Base-by-base conservation (phyloP, 2,888 invertebrate genomes). In the Luperina nickerlii region DNA sequence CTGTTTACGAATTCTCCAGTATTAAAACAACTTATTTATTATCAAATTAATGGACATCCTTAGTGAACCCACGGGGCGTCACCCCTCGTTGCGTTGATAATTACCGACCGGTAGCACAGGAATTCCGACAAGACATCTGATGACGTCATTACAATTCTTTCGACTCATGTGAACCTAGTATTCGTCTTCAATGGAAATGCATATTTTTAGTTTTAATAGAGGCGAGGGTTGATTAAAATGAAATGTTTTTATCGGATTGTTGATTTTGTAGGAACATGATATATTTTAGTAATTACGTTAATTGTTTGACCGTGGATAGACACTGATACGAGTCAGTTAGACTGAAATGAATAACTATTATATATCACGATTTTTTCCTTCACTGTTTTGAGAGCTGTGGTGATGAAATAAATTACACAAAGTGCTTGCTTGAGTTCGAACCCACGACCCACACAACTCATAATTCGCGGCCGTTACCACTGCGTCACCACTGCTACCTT, bases 1-100 rank as follows among this genome's bases (percentile, higher is more conserved):
- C 1, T 32, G 20, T 63, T 32, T 48, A 15, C 0, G 9, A 15
- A 57, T 20, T n/a, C 20, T 27, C 38, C 18, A 32, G 45, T 9
- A 45, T 48, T n/a, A 51, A 9, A 24, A 38, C n/a, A 27, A n/a
- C 24, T 18, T 79, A 9, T 2, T 54, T 27, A 48, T 27, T 15
- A 20, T 3, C 1, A 70, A 38, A 38, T 48, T 42, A 27, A 78
- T 11, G 20, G 79, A 27, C 90, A 83, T 60, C 90, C 90, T 38
- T 88, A 76, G 24, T 20, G 38, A n/a, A 81, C 13, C 38, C 76
- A 76, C 24, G 48, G 48, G 67, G 81, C 87, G 75, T 88, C 81
- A 87, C 83, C 78, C 82, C 73, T 81, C 78, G 69, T 82, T 87
- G 82, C 72, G 80, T 82, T 87, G 79, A 87, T 88, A 90, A 88